Evolutionary conservation across 2,888 invertebrate genomes (phyloP).

Genomic region (Brachyptera putata): DNA sequence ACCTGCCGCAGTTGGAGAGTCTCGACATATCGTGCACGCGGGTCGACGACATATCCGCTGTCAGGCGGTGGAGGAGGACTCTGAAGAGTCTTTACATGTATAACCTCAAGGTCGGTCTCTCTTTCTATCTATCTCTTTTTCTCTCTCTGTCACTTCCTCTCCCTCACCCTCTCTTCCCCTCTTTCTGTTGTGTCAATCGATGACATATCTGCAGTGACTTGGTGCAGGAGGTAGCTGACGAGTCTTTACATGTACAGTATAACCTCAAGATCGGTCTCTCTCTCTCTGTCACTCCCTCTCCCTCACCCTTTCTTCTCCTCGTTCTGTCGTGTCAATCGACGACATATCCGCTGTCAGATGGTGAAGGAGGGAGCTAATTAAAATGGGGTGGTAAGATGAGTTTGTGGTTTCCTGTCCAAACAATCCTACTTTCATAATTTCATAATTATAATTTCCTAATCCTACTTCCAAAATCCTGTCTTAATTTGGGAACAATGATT

Average conservation of each 20-base stretch:
- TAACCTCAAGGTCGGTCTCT: conserved; percentile 55
- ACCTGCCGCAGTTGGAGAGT: conserved; percentile 57
- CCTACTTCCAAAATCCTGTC: too few relatives aligned
- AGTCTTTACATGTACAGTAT: conserved; percentile 64
- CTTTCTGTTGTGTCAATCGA: too few relatives aligned
- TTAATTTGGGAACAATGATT: too few relatives aligned
- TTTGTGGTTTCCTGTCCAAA: too few relatives aligned
- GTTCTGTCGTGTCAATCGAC: conserved; percentile 52
- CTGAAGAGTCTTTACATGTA: conserved; percentile 58
- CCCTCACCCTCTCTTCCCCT: conserved; percentile 33
- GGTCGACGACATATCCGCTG: conserved; percentile 57
- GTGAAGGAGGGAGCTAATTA: conserved; percentile 52
- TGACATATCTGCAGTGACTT: conserved; percentile 59
- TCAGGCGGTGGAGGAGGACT: conserved; percentile 51
- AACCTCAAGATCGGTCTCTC: too few relatives aligned
- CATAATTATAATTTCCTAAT: too few relatives aligned
- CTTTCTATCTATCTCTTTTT: too few relatives aligned
- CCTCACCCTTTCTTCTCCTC: too few relatives aligned
- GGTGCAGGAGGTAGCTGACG: conserved; percentile 59
- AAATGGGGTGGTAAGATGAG: too few relatives aligned
- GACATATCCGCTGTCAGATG: conserved; percentile 56
- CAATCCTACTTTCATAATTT: too few relatives aligned
- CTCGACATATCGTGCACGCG: conserved; percentile 62
- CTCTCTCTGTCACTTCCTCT: too few relatives aligned
- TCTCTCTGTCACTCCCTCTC: too few relatives aligned